These are phyloP conservation scores for Cataglyphis hispanica DNA, from an alignment of 1,140 invertebrate genomes.

Conservation along the genomic window DNA sequence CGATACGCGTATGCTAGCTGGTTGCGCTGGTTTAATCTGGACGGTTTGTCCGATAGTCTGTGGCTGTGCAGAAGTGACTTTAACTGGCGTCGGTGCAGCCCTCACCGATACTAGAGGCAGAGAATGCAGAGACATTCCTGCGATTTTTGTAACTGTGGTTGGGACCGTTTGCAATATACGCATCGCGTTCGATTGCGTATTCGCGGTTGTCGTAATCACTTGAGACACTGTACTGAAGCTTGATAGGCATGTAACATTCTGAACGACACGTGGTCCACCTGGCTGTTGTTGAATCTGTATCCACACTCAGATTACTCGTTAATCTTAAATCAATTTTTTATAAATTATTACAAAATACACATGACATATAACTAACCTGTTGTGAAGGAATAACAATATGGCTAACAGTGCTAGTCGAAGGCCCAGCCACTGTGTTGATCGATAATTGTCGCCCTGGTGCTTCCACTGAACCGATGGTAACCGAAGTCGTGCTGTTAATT, in stretches of 20 bases:
- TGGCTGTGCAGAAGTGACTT: slow-evolving; percentile 68
- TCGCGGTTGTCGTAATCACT: slow-evolving; percentile 82
- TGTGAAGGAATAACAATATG: slow-evolving; percentile 84
- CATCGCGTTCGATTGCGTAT: slow-evolving; percentile 76
- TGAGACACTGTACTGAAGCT: slow-evolving; percentile 81
- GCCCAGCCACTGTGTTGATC: slow-evolving; percentile 80
- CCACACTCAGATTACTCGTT: not conserved
- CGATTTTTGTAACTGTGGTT: slow-evolving; percentile 81
- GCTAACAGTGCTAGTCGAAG: slow-evolving; percentile 78
- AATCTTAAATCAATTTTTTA: not conserved
- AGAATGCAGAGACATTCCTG: slow-evolving; percentile 84
- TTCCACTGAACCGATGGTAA: slow-evolving; percentile 79
- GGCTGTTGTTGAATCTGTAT: slow-evolving; percentile 75
- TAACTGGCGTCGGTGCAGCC: slow-evolving; percentile 76
- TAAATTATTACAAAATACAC: not conserved
- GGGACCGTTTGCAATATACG: slow-evolving; percentile 80
- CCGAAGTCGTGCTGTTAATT: slow-evolving; percentile 81
- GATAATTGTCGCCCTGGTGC: slow-evolving; percentile 80
- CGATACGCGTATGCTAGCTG: slow-evolving; percentile 76
- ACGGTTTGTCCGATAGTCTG: slow-evolving; percentile 80
- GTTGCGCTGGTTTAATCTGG: slow-evolving; percentile 78
- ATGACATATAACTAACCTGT: slow-evolving; percentile 73
- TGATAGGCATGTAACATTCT: slow-evolving; percentile 82
- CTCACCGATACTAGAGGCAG: slow-evolving; percentile 81
- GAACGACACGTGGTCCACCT: slow-evolving; percentile 79